Evolutionary conservation across 2,888 invertebrate species (phyloP), one percentile per base, ranked within the genome.

Genomic region (Morpho deidamia): DNA sequence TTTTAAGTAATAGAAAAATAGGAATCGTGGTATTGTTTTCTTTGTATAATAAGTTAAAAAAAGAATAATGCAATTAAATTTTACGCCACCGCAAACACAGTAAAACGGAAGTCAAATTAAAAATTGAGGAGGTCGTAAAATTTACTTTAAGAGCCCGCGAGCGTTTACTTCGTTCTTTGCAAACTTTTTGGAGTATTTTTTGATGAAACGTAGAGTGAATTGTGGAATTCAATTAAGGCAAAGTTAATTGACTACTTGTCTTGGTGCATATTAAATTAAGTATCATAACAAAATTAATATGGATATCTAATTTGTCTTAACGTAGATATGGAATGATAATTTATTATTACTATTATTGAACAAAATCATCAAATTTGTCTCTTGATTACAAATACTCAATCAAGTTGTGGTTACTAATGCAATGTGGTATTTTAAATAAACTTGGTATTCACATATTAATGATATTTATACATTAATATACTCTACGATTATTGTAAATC

Each of bases 171-270:
- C 52, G 53, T 51, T 52, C 52, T 54, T 55, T 58, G 53, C 54
- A 54, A 61, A 53, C 39, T 53, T 53, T 53, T 49, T 43, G 47
- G 56, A 56, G 55, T 42, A 53, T 51, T 54, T 58, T 60, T 55
- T 46, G 35, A 40, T 44, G 55, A 53, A 63, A 64, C 42, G 51
- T 39, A 11, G 12, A 53, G 44, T 57, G 60, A 58, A 65, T 62
- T 63, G 64, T 63, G 59, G 61, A 57, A 65, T 61, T 60, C 65
- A 69, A 69, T 65, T 66, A 59, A 51, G 58, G 63, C 55, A 55
- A 60, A 60, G 61, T 52, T 50, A 50, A 51, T 52, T 54, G 49
- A 55, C 35, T 44, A 50, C 39, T 51, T 46, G 43, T 34, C 51
- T 52, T 42, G 34, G 42, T 49, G 33, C 33, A 40, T 11, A 7